Conservation (phyloP, 2,888 invertebrate species). For the Drosophila meridiana region DNA sequence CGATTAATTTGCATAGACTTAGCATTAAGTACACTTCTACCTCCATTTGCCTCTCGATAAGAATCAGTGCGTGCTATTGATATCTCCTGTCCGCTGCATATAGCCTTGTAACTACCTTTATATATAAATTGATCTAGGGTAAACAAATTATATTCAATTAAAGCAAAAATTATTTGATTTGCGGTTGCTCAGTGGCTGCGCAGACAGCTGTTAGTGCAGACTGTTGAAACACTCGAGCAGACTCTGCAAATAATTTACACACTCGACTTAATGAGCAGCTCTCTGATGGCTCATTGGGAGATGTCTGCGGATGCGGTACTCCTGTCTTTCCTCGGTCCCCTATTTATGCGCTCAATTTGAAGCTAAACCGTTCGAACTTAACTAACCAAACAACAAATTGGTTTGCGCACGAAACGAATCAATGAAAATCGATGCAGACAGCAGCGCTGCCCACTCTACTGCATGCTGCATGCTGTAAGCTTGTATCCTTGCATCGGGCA, state of each 20-base stretch:
- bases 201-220: conserved; percentile 4
- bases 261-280: conserved; percentile 42
- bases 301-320: conserved; percentile 2
- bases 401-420: conserved; percentile 60
- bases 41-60: no score
- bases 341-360: conserved; percentile 70
- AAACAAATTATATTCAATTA: conserved; percentile 8
- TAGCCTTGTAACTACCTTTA: neutral
- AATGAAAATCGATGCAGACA: conserved; percentile 56
- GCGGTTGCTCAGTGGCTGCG: neutral
- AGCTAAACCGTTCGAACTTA: conserved; percentile 49
- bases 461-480: neutral
- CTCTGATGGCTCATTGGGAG: conserved; percentile 7
- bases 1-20: neutral
- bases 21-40: no score
- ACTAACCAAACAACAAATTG: conserved; percentile 69
- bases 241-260: conserved; percentile 41
- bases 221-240: conserved; percentile 6
- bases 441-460: conserved; percentile 2
- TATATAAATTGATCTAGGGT: neutral
- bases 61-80: no score
- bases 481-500: conserved; percentile 6
- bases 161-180: conserved; percentile 3
- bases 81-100: no score
- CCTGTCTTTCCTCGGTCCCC: conserved; percentile 3